A percentile compares a stretch with the other conserved stretches of the same genome.
Conservation (phyloP, 2,888 invertebrate species). For the Isoperla grammatica region DNA sequence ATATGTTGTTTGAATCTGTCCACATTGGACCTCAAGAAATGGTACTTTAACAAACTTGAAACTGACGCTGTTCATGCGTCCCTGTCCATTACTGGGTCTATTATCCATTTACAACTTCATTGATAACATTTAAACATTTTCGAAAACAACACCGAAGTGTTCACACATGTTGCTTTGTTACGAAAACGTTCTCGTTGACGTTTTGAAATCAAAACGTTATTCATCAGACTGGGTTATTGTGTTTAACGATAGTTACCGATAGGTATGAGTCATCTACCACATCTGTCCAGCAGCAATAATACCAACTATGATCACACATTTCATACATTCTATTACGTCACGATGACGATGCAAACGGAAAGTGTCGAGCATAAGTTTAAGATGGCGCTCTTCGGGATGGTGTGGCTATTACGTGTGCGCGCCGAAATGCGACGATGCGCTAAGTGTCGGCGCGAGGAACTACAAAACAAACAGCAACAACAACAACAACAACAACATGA, state of each 20-base stretch:
- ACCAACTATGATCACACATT: slow-evolving; percentile 4
- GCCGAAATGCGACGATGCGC: slow-evolving; percentile 72
- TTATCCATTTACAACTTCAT: too few relatives aligned
- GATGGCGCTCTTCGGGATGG: slow-evolving; percentile 84
- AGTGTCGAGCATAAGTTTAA: slow-evolving; percentile 37
- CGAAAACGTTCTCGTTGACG: too few relatives aligned
- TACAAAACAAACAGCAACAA: slow-evolving; percentile 40
- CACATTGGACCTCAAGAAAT: too few relatives aligned
- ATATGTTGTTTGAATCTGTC: too few relatives aligned
- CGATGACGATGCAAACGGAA: slow-evolving; percentile 14
- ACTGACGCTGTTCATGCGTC: too few relatives aligned
- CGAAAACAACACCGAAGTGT: too few relatives aligned
- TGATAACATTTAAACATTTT: neutral
- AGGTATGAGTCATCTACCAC: slow-evolving; percentile 14
- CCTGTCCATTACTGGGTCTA: too few relatives aligned
- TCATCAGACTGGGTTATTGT: neutral
- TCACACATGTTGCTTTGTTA: too few relatives aligned
- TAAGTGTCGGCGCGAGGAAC: slow-evolving; percentile 57
- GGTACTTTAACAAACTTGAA: too few relatives aligned
- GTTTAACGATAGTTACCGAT: neutral
- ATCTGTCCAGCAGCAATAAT: slow-evolving; percentile 4
- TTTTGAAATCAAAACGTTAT: too few relatives aligned
- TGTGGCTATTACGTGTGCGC: slow-evolving; percentile 76
- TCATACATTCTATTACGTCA: neutral
- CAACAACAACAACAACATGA: slow-evolving; percentile 33